Conservation (phyloP, 2,797 vertebrate species). For the Rousettus madagascariensis region DNA sequence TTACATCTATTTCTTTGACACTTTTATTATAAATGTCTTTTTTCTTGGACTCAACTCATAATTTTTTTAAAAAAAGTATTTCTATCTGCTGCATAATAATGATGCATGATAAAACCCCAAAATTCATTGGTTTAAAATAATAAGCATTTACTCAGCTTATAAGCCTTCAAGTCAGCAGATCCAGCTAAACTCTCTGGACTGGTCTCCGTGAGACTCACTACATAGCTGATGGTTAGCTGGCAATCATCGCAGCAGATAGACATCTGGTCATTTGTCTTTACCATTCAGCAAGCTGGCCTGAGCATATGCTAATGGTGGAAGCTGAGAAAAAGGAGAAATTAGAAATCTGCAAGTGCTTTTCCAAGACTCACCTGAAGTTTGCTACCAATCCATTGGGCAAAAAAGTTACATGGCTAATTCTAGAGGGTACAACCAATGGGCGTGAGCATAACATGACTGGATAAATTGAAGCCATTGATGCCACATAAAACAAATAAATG, state of each 20-base stretch:
- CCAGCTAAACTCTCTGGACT: not conserved
- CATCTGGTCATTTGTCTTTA: not conserved
- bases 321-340: not conserved
- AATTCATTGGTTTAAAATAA: not conserved
- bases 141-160: not conserved
- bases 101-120: not conserved
- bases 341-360: not conserved
- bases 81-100: not conserved
- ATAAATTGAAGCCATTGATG: not conserved
- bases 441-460: not conserved
- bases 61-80: not conserved
- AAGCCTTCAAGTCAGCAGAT: not conserved
- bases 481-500: not conserved
- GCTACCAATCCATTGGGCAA: not conserved
- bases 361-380: not conserved
- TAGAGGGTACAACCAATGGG: not conserved
- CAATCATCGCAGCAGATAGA: not conserved
- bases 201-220: not conserved
- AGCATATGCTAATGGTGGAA: not conserved
- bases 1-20: constrained; percentile 15
- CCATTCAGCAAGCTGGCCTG: not conserved
- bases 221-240: not conserved
- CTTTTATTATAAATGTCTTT: not conserved
- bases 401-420: not conserved
- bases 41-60: not conserved